Conservation (phyloP, 2,797 vertebrate genomes). For the Rachycentron canadum region DNA sequence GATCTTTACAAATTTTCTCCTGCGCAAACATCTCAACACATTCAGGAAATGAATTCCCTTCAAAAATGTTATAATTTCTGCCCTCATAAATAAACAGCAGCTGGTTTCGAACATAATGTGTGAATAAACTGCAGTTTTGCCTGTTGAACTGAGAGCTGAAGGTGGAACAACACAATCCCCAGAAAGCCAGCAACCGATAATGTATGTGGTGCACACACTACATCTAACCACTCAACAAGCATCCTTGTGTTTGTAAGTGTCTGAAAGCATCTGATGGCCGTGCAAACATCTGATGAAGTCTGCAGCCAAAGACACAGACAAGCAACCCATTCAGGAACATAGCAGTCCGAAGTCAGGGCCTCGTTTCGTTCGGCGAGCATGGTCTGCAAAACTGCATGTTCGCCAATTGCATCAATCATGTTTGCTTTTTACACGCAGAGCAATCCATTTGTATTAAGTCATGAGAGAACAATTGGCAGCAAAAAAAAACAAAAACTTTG, state of each 20-base stretch:
- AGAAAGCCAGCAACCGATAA: conserved; percentile 38
- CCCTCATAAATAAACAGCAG: conserved; percentile 1
- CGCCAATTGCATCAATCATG: conserved; percentile 36
- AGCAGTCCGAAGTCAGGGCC: conserved; percentile 22
- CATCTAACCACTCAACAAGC: conserved; percentile 55
- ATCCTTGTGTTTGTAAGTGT: conserved; percentile 70
- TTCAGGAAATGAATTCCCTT: conserved; percentile 35
- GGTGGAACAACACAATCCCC: conserved; percentile 15
- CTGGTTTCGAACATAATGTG: background rate
- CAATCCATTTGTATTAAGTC: conserved; percentile 13
- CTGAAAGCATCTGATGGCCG: conserved; percentile 68
- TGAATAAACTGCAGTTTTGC: conserved; percentile 15
- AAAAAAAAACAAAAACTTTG: background rate
- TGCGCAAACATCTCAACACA: conserved; percentile 42
- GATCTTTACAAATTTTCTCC: conserved; percentile 30
- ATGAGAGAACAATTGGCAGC: background rate
- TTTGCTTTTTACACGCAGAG: conserved; percentile 19
- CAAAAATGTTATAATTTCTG: background rate
- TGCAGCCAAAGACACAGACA: conserved; percentile 70
- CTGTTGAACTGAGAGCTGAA: conserved; percentile 4
- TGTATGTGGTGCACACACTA: conserved; percentile 46
- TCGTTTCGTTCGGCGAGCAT: conserved; percentile 32
- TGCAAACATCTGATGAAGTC: conserved; percentile 73
- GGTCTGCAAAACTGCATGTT: conserved; percentile 24
- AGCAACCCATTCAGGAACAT: conserved; percentile 63